Percentiles rank a stretch among this genome's conserved stretches.
Conservation (phyloP, 1,140 invertebrate species). For the Xylocopa sonorina region DNA sequence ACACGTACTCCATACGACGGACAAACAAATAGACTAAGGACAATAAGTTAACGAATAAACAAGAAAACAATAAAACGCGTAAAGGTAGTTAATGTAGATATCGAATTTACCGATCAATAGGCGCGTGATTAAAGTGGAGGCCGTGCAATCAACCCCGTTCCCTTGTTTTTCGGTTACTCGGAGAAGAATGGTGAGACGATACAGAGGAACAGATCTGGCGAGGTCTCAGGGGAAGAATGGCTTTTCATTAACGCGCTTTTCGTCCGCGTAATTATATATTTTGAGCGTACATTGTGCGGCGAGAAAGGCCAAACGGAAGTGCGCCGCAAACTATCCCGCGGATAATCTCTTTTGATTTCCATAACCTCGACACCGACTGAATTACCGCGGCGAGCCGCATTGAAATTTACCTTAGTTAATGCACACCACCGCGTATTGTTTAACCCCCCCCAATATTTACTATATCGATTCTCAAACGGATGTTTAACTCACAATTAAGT, state of each 20-base stretch:
- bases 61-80: background rate
- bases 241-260: conserved; percentile 6
- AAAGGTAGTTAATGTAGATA: too few relatives aligned
- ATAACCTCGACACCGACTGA: conserved; percentile 1
- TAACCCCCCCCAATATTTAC: background rate
- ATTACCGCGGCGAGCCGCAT: background rate
- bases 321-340: background rate
- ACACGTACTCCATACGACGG: too few relatives aligned
- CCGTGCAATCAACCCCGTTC: background rate
- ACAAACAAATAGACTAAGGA: too few relatives aligned
- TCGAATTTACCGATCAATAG: too few relatives aligned
- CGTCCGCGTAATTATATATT: conserved; percentile 32
- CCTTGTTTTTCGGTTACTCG: background rate
- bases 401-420: background rate
- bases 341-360: conserved; percentile 19
- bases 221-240: background rate
- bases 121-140: too few relatives aligned
- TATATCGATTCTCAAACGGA: background rate
- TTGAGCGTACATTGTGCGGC: conserved; percentile 20
- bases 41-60: background rate
- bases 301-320: conserved; percentile 8
- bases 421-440: background rate
- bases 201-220: background rate
- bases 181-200: background rate
- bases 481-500: too few relatives aligned